phyloP scores from a whole-genome alignment of 2,113 vertebrate species.

The Leucosticte australis region DNA sequence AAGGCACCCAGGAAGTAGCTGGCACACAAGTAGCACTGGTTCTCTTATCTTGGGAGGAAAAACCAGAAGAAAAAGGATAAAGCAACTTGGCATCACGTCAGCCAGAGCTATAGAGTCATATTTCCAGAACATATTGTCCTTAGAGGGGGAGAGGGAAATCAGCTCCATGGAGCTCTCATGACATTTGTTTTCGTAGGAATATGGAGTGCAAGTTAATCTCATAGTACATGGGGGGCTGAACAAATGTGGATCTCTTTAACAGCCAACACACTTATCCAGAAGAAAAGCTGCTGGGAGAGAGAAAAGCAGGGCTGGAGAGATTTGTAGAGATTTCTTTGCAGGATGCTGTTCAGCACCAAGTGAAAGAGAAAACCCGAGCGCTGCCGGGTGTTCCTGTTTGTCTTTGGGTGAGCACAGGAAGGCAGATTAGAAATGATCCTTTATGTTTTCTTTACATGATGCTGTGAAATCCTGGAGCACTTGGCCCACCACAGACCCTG shows the following conservation, averaged over 20 bases:
- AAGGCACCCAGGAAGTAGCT: neutral
- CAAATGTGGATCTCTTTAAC: neutral
- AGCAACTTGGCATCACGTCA: neutral
- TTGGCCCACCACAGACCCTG: neutral
- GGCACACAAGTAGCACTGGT: neutral
- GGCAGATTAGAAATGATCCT: neutral
- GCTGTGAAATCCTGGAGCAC: slow-evolving; percentile 1
- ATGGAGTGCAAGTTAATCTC: neutral
- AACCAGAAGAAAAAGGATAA: neutral
- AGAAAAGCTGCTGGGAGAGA: neutral
- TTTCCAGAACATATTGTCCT: slow-evolving; percentile 42
- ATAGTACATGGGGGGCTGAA: neutral
- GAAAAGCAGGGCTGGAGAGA: neutral
- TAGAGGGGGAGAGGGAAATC: neutral
- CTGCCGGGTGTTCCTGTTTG: neutral
- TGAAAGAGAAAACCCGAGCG: neutral
- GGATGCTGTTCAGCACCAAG: neutral
- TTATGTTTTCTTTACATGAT: neutral
- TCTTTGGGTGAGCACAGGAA: neutral
- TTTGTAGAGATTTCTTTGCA: neutral
- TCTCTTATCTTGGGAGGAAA: neutral
- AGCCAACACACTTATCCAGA: neutral
- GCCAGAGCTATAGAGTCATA: neutral
- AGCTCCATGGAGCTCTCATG: slow-evolving; percentile 15
- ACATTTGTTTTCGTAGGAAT: slow-evolving; percentile 30